Conservation (phyloP, 1,140 invertebrate species). For the Scaptomyza pallida region DNA sequence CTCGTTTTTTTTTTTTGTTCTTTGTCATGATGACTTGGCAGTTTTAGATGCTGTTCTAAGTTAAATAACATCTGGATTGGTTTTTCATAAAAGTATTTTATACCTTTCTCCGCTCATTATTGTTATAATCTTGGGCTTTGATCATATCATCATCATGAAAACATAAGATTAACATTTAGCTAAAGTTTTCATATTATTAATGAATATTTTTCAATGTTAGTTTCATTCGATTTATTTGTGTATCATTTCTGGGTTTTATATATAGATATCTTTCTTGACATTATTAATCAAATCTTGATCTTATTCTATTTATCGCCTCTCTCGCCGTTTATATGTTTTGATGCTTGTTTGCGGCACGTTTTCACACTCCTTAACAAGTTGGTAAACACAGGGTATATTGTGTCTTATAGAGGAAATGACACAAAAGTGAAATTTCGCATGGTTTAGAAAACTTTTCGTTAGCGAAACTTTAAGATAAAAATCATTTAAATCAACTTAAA, state of each 20-base stretch:
- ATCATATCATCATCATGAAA: too few species aligned
- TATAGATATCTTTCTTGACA: conserved; percentile 66
- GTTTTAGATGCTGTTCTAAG: conserved; percentile 12
- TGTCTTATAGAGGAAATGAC: not conserved
- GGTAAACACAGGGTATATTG: conserved; percentile 9
- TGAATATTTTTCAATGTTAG: not conserved
- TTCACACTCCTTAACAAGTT: conserved; percentile 10
- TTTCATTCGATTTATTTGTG: conserved; percentile 13
- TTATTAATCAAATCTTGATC: conserved; percentile 76
- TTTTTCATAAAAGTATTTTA: not conserved
- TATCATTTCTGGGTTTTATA: conserved; percentile 36
- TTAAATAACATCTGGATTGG: conserved; percentile 3
- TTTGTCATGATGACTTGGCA: conserved; percentile 50
- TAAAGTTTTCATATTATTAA: too few species aligned
- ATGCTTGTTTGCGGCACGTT: conserved; percentile 54
- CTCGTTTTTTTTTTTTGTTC: not conserved
- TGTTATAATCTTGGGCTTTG: too few species aligned
- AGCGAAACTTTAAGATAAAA: not conserved
- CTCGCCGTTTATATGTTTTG: conserved; percentile 39
- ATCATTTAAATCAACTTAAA: too few species aligned
- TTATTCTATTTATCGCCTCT: conserved; percentile 56
- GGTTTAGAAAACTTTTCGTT: too few species aligned
- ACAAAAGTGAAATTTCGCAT: not conserved
- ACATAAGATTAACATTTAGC: too few species aligned
- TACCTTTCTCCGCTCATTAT: not conserved